Evolutionary conservation across 2,113 vertebrate species (phyloP).

Genomic region (Circaetus cinerascens): DNA sequence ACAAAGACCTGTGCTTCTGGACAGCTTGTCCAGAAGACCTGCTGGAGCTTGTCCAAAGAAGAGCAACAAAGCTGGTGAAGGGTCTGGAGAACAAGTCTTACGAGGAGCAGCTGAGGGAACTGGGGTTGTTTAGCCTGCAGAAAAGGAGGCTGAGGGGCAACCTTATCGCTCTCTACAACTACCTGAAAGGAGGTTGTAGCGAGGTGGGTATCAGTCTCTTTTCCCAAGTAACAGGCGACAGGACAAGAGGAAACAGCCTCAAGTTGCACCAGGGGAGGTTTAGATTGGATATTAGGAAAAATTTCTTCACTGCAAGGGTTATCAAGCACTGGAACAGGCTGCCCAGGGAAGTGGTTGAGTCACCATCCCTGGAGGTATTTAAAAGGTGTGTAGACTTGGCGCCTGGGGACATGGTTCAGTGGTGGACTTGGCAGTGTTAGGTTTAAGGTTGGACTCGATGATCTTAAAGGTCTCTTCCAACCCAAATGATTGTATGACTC

Average conservation of each 20-base stretch:
- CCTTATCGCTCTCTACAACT: background rate
- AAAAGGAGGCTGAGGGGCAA: background rate
- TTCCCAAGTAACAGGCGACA: background rate
- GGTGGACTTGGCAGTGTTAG: background rate
- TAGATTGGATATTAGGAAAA: background rate
- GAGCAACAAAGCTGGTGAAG: background rate
- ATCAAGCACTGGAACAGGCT: background rate
- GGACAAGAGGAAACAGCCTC: background rate
- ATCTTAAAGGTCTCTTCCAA: background rate
- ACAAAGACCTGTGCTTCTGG: background rate
- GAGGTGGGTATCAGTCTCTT: rapidly evolving
- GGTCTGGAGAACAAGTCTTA: background rate
- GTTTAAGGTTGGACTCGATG: background rate
- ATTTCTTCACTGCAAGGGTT: background rate
- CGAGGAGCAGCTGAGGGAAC: background rate
- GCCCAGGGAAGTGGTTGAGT: background rate
- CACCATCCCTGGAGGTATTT: background rate
- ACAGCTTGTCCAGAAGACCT: rapidly evolving
- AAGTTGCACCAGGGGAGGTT: rapidly evolving
- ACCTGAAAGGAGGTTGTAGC: background rate
- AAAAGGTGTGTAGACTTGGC: background rate
- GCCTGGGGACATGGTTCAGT: background rate
- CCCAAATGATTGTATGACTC: background rate
- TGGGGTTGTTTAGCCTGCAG: background rate
- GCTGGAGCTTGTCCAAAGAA: rapidly evolving